A percentile compares a stretch with the other conserved stretches of the same genome.
phyloP scores from a whole-genome alignment of 2,113 vertebrate species.

The Macroglossus sobrinus region DNA sequence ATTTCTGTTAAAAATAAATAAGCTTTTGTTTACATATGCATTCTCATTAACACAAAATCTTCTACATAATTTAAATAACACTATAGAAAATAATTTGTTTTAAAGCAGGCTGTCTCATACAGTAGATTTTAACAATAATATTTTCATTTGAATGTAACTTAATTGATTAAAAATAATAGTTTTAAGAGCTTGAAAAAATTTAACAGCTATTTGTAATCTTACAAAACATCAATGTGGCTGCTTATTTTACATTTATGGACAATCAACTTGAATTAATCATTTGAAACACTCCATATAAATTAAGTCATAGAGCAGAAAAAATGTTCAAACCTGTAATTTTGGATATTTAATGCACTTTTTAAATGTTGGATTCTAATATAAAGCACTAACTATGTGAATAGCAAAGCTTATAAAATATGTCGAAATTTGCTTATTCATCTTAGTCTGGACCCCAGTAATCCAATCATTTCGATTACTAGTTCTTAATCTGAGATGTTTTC shows the following conservation, averaged over 20 bases:
- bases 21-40: not conserved
- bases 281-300: not conserved
- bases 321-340: not conserved
- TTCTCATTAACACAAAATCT: not conserved
- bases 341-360: not conserved
- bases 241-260: not conserved
- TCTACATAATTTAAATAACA: not conserved
- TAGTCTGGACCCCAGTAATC: not conserved
- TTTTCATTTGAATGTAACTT: not conserved
- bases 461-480: constrained; percentile 53
- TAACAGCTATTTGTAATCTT: not conserved
- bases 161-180: not conserved
- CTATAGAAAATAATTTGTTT: not conserved
- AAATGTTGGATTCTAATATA: not conserved
- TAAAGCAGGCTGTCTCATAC: not conserved
- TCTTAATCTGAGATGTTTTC: not conserved
- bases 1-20: not conserved
- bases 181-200: not conserved
- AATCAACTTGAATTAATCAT: not conserved
- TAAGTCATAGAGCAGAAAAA: not conserved
- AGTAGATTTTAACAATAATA: not conserved
- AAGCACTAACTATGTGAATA: not conserved
- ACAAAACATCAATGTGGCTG: not conserved
- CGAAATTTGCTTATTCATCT: constrained; percentile 20
- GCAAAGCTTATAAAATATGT: not conserved